phyloP scores from a whole-genome alignment of 2,888 invertebrate species.

The Siphonodentalium dalli region DNA sequence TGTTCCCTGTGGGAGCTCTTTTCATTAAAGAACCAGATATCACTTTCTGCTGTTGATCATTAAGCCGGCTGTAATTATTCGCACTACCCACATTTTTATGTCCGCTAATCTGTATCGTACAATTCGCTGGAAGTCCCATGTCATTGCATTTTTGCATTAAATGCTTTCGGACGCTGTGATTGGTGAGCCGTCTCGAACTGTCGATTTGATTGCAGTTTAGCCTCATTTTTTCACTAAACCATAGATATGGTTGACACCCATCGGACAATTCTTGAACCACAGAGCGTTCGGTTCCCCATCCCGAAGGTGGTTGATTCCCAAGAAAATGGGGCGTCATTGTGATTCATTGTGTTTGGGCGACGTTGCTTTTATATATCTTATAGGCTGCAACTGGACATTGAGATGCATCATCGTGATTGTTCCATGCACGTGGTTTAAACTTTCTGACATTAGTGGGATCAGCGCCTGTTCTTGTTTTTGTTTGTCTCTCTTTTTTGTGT shows the following conservation, averaged over 20 bases:
- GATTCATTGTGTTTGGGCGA: background rate
- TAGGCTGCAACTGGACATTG: conserved; percentile 5
- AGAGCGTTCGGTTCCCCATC: background rate
- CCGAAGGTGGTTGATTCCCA: background rate
- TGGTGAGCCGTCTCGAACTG: background rate
- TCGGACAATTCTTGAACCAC: conserved; percentile 4
- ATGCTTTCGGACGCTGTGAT: conserved; percentile 10
- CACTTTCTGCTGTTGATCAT: conserved; percentile 2
- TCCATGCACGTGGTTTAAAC: conserved; percentile 8
- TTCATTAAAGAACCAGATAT: conserved; percentile 3
- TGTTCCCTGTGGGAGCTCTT: too few species aligned
- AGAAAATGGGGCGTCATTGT: conserved; percentile 4
- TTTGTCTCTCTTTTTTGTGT: conserved; percentile 11
- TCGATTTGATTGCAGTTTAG: conserved; percentile 1
- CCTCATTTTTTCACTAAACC: conserved; percentile 1
- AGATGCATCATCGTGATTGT: conserved; percentile 1
- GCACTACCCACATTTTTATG: conserved; percentile 9
- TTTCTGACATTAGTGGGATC: conserved; percentile 6
- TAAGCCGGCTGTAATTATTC: conserved; percentile 9
- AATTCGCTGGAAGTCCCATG: conserved; percentile 2
- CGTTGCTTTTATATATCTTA: background rate
- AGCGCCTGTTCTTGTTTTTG: conserved; percentile 6
- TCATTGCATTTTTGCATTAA: conserved; percentile 11
- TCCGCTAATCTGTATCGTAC: conserved; percentile 12
- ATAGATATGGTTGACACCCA: conserved; percentile 13